Percentiles rank a stretch among this genome's conserved stretches.
Conservation (phyloP, 2,888 invertebrate species). For the Thymelicus sylvestris region DNA sequence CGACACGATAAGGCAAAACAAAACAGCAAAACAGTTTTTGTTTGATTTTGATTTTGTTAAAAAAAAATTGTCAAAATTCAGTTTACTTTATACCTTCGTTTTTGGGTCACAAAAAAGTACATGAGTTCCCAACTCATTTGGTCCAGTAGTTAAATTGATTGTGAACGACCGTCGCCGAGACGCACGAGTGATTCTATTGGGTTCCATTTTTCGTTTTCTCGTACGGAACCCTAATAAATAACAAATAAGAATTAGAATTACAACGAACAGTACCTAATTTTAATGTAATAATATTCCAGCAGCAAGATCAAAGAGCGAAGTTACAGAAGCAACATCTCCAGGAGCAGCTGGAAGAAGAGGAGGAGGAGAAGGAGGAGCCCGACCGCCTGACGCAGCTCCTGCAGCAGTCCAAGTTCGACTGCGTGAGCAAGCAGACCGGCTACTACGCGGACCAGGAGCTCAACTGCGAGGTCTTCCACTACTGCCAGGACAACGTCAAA, state of each 20-base stretch:
- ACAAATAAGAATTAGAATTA: not conserved
- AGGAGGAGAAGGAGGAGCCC: slow-evolving; percentile 93
- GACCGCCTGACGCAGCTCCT: slow-evolving; percentile 92
- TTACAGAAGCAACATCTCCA: slow-evolving; percentile 58
- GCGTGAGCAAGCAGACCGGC: slow-evolving; percentile 91
- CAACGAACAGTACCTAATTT: too few relatives aligned
- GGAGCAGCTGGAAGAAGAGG: slow-evolving; percentile 73
- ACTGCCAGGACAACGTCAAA: slow-evolving; percentile 94
- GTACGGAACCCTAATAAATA: not conserved
- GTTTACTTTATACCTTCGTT: too few relatives aligned
- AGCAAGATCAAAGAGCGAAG: slow-evolving; percentile 64
- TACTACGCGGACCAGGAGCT: slow-evolving; percentile 96
- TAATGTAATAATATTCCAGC: slow-evolving; percentile 43
- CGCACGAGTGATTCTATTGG: too few relatives aligned
- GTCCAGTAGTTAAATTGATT: too few relatives aligned
- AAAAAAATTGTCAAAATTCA: too few relatives aligned
- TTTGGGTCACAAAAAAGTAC: too few relatives aligned
- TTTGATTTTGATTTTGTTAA: too few relatives aligned
- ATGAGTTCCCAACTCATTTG: too few relatives aligned
- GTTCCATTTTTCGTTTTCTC: too few relatives aligned
- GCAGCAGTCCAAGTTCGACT: slow-evolving; percentile 93
- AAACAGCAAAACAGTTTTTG: too few relatives aligned
- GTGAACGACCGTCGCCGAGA: too few relatives aligned
- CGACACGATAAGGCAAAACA: too few relatives aligned
- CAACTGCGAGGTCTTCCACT: slow-evolving; percentile 96